phyloP scores from a whole-genome alignment of 2,113 vertebrate genomes.

The Petrocephalus zakoni region DNA sequence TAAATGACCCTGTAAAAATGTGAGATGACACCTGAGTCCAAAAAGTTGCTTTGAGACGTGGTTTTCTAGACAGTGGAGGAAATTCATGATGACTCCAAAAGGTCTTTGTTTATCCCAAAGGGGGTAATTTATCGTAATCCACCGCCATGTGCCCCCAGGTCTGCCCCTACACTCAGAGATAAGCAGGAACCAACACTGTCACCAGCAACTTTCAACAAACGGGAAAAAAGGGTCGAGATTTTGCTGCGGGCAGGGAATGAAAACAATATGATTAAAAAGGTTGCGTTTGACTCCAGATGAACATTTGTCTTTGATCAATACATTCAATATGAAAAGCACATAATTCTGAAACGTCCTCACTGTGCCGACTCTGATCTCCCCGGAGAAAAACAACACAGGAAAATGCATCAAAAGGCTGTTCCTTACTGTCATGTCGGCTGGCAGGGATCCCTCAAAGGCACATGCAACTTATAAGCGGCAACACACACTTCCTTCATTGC shows the following conservation, averaged over 20 bases:
- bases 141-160: neutral
- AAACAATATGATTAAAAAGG: conserved; percentile 21
- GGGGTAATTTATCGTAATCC: conserved; percentile 24
- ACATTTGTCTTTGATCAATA: conserved; percentile 18
- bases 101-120: conserved; percentile 16
- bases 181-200: conserved; percentile 8
- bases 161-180: neutral
- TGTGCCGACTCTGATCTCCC: neutral
- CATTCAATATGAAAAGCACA: neutral
- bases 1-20: conserved; percentile 1
- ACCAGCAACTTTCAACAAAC: neutral
- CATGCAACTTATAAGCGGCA: neutral
- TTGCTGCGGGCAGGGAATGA: neutral
- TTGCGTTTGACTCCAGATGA: neutral
- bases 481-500: neutral
- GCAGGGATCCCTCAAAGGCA: neutral
- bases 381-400: neutral
- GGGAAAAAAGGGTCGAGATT: conserved; percentile 18
- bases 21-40: neutral
- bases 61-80: neutral
- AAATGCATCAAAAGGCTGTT: conserved; percentile 3
- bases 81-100: neutral
- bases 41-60: neutral
- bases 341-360: neutral
- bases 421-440: neutral